Conservation (phyloP, 2,797 vertebrate species). For the Hafferia zeledoni region DNA sequence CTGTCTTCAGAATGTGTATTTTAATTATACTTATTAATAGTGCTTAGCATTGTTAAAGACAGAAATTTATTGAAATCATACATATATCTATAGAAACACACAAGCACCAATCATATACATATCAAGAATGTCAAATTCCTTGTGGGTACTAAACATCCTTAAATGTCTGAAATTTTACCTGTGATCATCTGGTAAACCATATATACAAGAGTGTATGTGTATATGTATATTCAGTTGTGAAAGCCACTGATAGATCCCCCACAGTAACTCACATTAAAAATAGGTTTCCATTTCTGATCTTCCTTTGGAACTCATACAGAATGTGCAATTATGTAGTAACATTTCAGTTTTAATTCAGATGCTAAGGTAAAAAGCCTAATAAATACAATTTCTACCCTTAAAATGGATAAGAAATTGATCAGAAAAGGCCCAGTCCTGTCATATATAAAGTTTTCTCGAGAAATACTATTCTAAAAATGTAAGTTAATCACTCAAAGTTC, state of each 20-base stretch:
- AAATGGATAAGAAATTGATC: not conserved
- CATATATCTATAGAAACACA: too few relatives aligned
- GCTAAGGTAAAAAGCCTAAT: not conserved
- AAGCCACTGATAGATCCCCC: not conserved
- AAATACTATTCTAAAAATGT: not conserved
- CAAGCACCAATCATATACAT: too few relatives aligned
- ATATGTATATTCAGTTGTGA: not conserved
- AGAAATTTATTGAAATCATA: not conserved
- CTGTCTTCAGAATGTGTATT: not conserved
- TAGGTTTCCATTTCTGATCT: not conserved
- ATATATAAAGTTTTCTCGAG: not conserved
- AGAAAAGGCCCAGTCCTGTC: not conserved
- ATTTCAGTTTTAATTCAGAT: not conserved
- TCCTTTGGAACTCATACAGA: not conserved
- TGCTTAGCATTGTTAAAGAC: not conserved
- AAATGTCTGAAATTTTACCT: not conserved
- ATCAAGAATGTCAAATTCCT: too few relatives aligned
- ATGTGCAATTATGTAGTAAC: not conserved
- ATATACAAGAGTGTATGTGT: too few relatives aligned
- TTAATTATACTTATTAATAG: not conserved
- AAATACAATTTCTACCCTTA: not conserved
- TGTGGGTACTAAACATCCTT: not conserved
- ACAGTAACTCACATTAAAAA: not conserved
- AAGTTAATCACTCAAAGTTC: not conserved
- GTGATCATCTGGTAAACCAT: not conserved